phyloP scores from a whole-genome alignment of 2,888 invertebrate species.

The Meganola albula region DNA sequence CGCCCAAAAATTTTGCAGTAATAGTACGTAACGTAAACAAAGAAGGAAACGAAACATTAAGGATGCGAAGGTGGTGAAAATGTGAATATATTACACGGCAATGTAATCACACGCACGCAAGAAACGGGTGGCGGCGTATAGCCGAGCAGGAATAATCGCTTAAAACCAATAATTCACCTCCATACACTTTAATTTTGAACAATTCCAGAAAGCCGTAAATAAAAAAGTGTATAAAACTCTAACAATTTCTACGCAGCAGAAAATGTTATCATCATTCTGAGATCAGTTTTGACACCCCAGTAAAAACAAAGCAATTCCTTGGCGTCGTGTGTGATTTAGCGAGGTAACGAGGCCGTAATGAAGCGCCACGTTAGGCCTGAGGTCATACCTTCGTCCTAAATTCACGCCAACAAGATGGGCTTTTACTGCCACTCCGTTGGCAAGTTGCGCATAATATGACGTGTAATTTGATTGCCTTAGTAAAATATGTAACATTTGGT shows the following conservation, averaged over 20 bases:
- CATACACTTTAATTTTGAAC: constrained; percentile 64
- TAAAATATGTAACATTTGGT: no score
- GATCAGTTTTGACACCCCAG: no score
- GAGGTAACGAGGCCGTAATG: constrained; percentile 62
- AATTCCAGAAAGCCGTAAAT: no score
- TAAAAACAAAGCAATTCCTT: no score
- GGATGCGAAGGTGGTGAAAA: constrained; percentile 72
- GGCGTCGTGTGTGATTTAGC: constrained; percentile 29
- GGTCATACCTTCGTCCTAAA: constrained; percentile 54
- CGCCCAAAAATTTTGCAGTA: no score
- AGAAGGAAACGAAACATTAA: constrained; percentile 60
- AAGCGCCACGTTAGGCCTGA: constrained; percentile 59
- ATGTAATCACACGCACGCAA: constrained; percentile 74
- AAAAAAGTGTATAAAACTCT: no score
- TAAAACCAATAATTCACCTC: constrained; percentile 70
- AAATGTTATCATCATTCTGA: no score
- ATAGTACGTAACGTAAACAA: constrained; percentile 37
- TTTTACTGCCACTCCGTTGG: constrained; percentile 40
- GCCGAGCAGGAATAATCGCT: constrained; percentile 54
- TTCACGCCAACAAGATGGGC: constrained; percentile 57
- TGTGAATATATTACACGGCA: constrained; percentile 72
- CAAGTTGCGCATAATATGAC: constrained; percentile 34
- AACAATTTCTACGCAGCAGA: no score
- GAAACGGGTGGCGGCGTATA: constrained; percentile 49
- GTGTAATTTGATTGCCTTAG: no score